Conservation (phyloP, 2,113 vertebrate species). For the Empidonax traillii region DNA sequence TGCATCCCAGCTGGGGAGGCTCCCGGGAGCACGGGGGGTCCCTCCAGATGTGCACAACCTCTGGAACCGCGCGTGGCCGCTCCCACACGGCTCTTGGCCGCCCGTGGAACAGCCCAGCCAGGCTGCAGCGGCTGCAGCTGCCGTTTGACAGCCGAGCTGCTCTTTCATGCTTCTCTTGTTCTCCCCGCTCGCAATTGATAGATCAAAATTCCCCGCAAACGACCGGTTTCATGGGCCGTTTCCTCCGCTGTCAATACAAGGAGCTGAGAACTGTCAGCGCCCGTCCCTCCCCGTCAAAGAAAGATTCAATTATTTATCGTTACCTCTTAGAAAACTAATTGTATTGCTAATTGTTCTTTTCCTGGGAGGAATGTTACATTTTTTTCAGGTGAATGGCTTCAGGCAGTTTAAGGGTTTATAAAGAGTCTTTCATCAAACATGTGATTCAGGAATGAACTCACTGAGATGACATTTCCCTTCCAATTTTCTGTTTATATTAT, state of each 20-base stretch:
- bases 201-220: conserved; percentile 62
- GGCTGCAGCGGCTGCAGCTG: background rate
- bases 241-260: conserved; percentile 59
- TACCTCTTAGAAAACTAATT: conserved; percentile 63
- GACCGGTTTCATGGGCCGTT: conserved; percentile 66
- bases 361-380: background rate
- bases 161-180: conserved; percentile 54
- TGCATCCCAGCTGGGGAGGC: background rate
- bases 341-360: conserved; percentile 69
- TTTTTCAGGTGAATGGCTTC: background rate
- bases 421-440: conserved; percentile 56
- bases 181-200: conserved; percentile 12
- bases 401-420: conserved; percentile 47
- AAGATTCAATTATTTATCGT: conserved; percentile 56
- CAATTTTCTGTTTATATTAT: conserved; percentile 10
- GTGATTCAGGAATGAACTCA: conserved; percentile 35
- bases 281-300: conserved; percentile 38
- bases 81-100: fast-evolving
- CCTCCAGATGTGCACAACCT: background rate
- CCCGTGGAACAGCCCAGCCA: fast-evolving
- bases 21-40: fast-evolving
- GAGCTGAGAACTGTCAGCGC: conserved; percentile 45
- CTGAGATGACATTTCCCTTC: conserved; percentile 49
- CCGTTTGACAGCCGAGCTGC: background rate
- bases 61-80: background rate